These are phyloP conservation scores for Trachymyrmex cornetzi DNA, from an alignment of 1,140 invertebrate species.

Conservation along the genomic window DNA sequence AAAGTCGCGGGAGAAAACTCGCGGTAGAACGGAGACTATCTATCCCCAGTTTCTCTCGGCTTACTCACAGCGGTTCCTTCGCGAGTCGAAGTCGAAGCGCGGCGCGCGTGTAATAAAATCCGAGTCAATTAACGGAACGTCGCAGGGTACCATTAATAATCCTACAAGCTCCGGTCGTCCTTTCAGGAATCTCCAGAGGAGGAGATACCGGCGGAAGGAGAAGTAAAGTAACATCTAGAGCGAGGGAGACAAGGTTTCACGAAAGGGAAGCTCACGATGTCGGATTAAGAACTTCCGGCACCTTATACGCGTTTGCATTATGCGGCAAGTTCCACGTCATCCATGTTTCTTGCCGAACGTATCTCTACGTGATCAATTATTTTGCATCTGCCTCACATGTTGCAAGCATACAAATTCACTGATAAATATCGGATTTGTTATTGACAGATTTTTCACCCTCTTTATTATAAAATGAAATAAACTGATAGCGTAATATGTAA, in stretches of 20 bases:
- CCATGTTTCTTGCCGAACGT: conserved; percentile 19
- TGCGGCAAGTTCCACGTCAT: neutral
- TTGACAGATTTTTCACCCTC: neutral
- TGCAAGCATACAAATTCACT: neutral
- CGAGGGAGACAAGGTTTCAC: conserved; percentile 22
- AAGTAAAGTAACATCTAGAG: conserved; percentile 44
- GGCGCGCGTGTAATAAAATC: conserved; percentile 81
- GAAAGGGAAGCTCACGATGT: conserved; percentile 53
- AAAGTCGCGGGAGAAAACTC: conserved; percentile 29
- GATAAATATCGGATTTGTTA: neutral
- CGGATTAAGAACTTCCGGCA: conserved; percentile 46
- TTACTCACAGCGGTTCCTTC: conserved; percentile 69
- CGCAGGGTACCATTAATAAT: conserved; percentile 82
- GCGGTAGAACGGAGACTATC: conserved; percentile 50
- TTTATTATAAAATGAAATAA: conserved; percentile 4
- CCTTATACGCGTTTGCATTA: conserved; percentile 30
- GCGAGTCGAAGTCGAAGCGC: conserved; percentile 68
- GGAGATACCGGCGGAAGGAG: conserved; percentile 32
- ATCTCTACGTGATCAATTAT: conserved; percentile 39
- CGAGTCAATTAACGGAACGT: conserved; percentile 83
- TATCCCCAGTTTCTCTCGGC: conserved; percentile 53
- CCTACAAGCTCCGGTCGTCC: conserved; percentile 67
- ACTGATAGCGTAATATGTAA: neutral
- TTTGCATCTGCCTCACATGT: conserved; percentile 9
- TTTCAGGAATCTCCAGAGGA: conserved; percentile 66